Evolutionary conservation across 2,113 vertebrate genomes (phyloP).

Genomic region (Sterrhoptilus dennistouni): DNA sequence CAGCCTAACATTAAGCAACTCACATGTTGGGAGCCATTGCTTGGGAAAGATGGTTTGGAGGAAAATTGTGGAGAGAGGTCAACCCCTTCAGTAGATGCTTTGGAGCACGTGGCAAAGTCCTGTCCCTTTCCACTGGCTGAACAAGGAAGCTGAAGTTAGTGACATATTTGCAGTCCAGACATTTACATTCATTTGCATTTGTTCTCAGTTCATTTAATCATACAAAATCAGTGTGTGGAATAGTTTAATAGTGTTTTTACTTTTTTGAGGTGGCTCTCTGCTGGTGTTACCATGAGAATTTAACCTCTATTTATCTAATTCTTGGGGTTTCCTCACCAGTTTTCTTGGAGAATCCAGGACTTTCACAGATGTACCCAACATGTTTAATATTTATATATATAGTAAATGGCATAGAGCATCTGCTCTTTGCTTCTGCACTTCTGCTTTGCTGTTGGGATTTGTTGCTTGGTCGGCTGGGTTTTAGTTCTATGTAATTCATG

Average conservation of each 20-base stretch:
- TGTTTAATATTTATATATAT: accelerated
- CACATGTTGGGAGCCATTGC: background rate
- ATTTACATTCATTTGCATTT: background rate
- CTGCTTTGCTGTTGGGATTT: background rate
- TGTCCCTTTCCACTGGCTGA: background rate
- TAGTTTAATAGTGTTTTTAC: background rate
- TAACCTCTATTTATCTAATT: background rate
- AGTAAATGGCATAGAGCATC: background rate
- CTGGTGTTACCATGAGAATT: background rate
- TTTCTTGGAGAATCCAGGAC: background rate
- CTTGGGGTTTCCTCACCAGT: background rate
- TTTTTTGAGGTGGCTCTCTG: background rate
- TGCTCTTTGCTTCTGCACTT: background rate
- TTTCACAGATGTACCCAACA: background rate
- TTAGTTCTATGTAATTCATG: background rate
- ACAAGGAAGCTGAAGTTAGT: background rate
- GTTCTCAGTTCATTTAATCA: background rate
- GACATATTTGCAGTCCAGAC: background rate
- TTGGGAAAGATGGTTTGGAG: background rate
- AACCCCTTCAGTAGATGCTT: background rate
- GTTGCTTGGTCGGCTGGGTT: background rate
- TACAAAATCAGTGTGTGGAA: background rate
- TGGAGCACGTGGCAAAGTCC: background rate
- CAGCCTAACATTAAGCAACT: background rate
- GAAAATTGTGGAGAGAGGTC: background rate